Evolutionary conservation across 2,888 invertebrate genomes (phyloP), one percentile per base, ranked within the genome.

Genomic region (Ormyrus pomaceus): DNA sequence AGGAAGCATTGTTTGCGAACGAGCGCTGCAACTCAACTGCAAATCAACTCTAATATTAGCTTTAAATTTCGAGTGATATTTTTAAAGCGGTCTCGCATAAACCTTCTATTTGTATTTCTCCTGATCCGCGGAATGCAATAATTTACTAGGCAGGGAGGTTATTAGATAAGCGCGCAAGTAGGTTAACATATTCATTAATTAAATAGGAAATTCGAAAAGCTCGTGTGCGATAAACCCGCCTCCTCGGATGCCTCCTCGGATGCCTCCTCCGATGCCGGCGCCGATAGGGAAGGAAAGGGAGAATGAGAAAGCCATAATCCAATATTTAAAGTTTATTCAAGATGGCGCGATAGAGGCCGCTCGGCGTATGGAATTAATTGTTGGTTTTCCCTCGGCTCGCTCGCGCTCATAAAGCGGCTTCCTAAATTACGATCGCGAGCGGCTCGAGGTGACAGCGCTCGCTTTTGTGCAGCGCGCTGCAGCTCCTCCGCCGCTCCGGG

Each of bases 321-420:
- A 70, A 70, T 70, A 77, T 77, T 77, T 45, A 64, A 65, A 58
- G 61, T 77, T 71, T 71, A 66, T 59, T 69, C 61, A 75, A 75
- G 75, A 75, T 75, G 66, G 10, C 50, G 48, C 70, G 70, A 77
- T 70, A 77, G 46, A 11, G 48, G 58, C 56, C 51, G 59, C 45
- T 34, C 34, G 34, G 34, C 34, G 34, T 34, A 34, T 34, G 34
- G 34, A 66, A 75, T 75, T 75, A 75, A 75, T 75, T 66, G 51
- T 11, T 50, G 7, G 34, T 34, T 59, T 59, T 66, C 50, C 11
- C 11, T 45, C 58, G 10, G 10, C 10, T 45, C 34, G 34, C 34
- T 34, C 34, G 3, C 3, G 34, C 34, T 34, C 34, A 34, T 34
- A 34, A 34, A 34, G 34, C 34, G 59, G 59, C 19, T 55, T 13